phyloP scores from a whole-genome alignment of 2,888 invertebrate species.

The Periphyllus acericola region DNA sequence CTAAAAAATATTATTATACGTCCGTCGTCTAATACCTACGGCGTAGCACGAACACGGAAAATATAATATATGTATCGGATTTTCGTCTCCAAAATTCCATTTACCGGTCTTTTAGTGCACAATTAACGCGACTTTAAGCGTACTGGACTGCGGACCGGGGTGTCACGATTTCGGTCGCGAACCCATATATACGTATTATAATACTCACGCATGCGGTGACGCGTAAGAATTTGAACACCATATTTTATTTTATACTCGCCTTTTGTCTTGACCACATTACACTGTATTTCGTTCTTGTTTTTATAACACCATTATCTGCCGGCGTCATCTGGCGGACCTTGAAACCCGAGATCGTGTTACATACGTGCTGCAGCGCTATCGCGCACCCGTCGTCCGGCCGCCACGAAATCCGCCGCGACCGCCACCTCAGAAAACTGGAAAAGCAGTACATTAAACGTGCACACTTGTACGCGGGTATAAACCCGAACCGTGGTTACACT shows the following conservation, averaged over 20 bases:
- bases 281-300: neutral
- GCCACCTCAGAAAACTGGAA: slow-evolving; percentile 31
- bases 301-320: slow-evolving; percentile 18
- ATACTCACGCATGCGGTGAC: neutral
- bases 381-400: neutral
- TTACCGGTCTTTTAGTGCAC: no score
- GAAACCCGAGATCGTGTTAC: slow-evolving; percentile 53
- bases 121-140: no score
- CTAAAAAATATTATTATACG: no score
- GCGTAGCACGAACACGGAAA: no score
- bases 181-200: no score
- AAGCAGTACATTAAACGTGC: neutral
- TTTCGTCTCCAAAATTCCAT: no score
- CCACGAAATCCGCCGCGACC: slow-evolving; percentile 12
- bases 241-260: neutral
- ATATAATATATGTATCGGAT: no score
- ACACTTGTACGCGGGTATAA: neutral
- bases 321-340: slow-evolving; percentile 44
- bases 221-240: neutral
- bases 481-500: neutral
- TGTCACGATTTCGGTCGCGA: no score
- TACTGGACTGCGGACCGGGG: no score
- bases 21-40: no score
- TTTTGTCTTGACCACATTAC: neutral
- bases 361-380: neutral